Evolutionary conservation across 2,797 vertebrate species (phyloP).

Genomic region (Phataginus tricuspis): DNA sequence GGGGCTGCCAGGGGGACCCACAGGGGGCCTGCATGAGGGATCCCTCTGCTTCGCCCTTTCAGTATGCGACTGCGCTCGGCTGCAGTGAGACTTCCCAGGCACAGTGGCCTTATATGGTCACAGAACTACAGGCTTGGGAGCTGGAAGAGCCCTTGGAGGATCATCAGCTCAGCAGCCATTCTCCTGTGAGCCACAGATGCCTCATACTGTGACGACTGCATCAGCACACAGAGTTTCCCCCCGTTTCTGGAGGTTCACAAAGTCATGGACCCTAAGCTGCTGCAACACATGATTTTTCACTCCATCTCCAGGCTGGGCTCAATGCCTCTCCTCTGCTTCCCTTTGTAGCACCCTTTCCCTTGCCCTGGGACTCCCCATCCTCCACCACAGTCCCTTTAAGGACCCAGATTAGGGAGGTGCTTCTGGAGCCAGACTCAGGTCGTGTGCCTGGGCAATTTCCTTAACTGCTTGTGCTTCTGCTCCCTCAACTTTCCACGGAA

Average conservation of each 20-base stretch:
- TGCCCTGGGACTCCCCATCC: not conserved
- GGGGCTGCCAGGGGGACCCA: not conserved
- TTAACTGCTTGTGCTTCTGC: not conserved
- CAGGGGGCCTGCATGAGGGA: not conserved
- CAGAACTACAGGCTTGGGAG: conserved; percentile 49
- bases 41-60: not conserved
- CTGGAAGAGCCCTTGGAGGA: conserved; percentile 53
- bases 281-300: not conserved
- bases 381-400: not conserved
- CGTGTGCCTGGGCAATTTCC: not conserved
- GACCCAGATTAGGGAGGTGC: not conserved
- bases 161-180: conserved; percentile 14
- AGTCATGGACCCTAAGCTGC: not conserved
- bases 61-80: not conserved
- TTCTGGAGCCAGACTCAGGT: not conserved
- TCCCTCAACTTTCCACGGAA: not conserved
- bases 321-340: not conserved
- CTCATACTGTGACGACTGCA: not conserved
- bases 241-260: not conserved
- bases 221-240: not conserved
- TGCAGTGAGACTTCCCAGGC: conserved; percentile 37
- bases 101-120: conserved; percentile 77
- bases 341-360: not conserved
- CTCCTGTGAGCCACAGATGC: conserved; percentile 43
- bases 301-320: not conserved